phyloP scores from a whole-genome alignment of 2,797 vertebrate genomes.

The Alcedo quadribrachys region DNA sequence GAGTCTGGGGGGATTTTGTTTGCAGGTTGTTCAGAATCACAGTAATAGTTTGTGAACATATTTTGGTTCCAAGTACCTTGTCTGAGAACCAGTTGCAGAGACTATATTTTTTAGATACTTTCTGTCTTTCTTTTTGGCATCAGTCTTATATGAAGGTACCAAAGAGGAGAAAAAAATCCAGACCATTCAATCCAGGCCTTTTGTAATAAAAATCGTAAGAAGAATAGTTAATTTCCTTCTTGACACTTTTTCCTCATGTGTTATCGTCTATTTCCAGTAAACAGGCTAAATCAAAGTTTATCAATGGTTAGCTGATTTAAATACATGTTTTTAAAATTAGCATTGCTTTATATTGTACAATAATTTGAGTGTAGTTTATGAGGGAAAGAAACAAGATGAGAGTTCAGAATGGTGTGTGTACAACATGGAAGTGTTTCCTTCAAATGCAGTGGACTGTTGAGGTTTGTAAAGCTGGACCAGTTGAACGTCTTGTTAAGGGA shows the following conservation, averaged over 20 bases:
- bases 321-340: neutral
- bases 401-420: neutral
- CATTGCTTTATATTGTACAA: neutral
- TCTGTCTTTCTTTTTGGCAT: neutral
- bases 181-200: neutral
- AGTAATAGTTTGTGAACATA: neutral
- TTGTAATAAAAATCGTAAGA: neutral
- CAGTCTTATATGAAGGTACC: neutral
- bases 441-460: neutral
- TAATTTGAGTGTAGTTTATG: neutral
- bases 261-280: neutral
- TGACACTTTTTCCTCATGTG: neutral
- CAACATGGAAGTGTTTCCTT: neutral
- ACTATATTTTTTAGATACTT: neutral
- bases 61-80: neutral
- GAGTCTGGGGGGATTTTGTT: neutral
- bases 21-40: neutral
- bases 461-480: neutral
- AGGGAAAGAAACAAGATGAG: neutral
- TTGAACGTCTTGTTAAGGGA: neutral
- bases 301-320: neutral
- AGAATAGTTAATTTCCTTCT: neutral
- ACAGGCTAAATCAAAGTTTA: neutral
- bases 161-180: neutral
- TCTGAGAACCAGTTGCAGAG: neutral